Evolutionary conservation across 2,888 invertebrate genomes (phyloP).

Genomic region (Catocala nupta): DNA sequence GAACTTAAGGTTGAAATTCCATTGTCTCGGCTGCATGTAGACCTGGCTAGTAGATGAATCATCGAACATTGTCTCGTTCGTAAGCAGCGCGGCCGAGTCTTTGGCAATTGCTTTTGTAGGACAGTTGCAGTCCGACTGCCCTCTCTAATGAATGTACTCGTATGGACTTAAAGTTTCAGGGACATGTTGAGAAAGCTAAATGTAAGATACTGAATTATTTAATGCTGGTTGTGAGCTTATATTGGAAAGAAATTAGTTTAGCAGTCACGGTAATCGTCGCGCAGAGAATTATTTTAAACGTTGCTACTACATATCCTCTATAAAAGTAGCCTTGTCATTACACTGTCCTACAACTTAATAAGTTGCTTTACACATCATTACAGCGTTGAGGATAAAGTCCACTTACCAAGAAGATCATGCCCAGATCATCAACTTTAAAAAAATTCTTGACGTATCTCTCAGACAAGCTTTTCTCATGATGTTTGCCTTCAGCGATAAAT

Average conservation of each 20-base stretch:
- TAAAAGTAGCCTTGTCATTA: too few species aligned
- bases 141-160: slow-evolving; percentile 41
- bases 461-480: too few species aligned
- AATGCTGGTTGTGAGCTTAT: background rate
- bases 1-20: slow-evolving; percentile 8
- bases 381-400: too few species aligned
- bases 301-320: too few species aligned
- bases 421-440: too few species aligned
- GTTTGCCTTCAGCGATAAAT: too few species aligned
- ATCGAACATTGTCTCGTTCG: slow-evolving; percentile 66
- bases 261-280: background rate
- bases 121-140: slow-evolving; percentile 42
- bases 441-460: too few species aligned
- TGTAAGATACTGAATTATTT: slow-evolving; percentile 9
- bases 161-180: slow-evolving; percentile 32
- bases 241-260: background rate
- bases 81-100: slow-evolving; percentile 25
- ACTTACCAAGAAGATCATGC: too few species aligned
- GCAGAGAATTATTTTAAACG: too few species aligned
- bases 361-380: too few species aligned
- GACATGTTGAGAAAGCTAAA: slow-evolving; percentile 39
- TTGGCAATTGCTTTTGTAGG: slow-evolving; percentile 49
- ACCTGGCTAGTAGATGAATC: slow-evolving; percentile 56
- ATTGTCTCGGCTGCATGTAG: background rate
- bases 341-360: too few species aligned